phyloP scores from a whole-genome alignment of 2,888 invertebrate species.

The Phanerotoma sp. region DNA sequence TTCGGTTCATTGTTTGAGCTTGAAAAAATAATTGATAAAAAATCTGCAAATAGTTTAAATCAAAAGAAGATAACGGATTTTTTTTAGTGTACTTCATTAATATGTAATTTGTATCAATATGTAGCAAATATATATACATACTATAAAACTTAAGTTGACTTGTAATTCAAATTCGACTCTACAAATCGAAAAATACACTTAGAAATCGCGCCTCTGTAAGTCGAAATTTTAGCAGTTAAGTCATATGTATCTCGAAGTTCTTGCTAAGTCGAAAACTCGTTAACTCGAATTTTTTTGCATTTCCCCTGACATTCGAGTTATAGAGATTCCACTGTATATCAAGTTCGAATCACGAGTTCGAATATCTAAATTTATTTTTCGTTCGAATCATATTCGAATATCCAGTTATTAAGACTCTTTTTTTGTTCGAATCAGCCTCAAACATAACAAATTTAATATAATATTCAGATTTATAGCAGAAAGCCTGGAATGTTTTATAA shows the following conservation, averaged over 20 bases:
- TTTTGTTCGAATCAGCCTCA: no score
- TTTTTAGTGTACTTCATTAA: neutral
- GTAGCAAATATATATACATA: neutral
- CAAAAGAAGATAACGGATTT: conserved; percentile 2
- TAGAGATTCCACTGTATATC: no score
- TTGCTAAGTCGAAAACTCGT: conserved; percentile 8
- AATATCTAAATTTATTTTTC: no score
- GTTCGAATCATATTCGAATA: no score
- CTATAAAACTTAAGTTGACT: neutral
- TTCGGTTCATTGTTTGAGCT: neutral
- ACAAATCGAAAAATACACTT: neutral
- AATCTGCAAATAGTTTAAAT: neutral
- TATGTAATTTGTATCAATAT: neutral
- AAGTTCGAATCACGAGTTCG: no score
- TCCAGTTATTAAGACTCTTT: no score
- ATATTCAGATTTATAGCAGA: no score
- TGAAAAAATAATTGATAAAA: neutral
- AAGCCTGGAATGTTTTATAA: no score
- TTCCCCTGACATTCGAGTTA: no score
- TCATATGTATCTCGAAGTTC: neutral
- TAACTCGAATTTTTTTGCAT: conserved; percentile 1
- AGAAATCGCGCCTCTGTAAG: no score
- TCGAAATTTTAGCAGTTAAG: neutral
- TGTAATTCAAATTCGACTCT: neutral
- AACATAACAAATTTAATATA: no score